phyloP scores from a whole-genome alignment of 37 sponge, comb jelly and placozoan species.

The Chondrosia reniformis region DNA sequence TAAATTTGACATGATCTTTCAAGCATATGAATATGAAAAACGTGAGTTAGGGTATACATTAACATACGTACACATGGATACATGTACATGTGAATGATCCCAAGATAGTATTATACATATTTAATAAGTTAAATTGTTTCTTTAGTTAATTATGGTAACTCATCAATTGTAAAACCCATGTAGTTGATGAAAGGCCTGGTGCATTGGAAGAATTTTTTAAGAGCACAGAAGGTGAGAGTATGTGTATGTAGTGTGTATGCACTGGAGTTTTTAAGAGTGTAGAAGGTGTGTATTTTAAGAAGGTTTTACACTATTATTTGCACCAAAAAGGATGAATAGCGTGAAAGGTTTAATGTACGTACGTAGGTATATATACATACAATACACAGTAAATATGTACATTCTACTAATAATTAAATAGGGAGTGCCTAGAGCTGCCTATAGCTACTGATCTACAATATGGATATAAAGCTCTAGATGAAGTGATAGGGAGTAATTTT shows the following conservation, averaged over 20 bases:
- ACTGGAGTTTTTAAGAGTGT: background rate
- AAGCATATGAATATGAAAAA: conserved; percentile 92
- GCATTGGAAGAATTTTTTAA: conserved; percentile 12
- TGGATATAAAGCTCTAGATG: no score
- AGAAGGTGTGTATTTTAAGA: background rate
- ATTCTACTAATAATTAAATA: background rate
- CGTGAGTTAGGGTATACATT: conserved; percentile 17
- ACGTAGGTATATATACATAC: conserved; percentile 1
- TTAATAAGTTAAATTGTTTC: background rate
- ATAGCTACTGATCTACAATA: no score
- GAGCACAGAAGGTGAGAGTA: conserved; percentile 4
- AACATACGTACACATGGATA: background rate
- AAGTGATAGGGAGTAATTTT: no score
- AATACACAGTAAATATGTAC: background rate
- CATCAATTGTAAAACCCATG: background rate
- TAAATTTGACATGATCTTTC: conserved; percentile 96
- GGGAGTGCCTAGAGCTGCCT: no score
- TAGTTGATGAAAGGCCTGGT: conserved; percentile 5
- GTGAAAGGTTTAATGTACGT: background rate
- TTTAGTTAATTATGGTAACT: background rate
- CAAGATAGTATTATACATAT: background rate
- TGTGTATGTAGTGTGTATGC: background rate
- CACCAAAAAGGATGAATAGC: background rate
- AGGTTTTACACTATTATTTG: background rate
- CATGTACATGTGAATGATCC: background rate